Evolutionary conservation across 2,113 vertebrate genomes (phyloP).

Genomic region (Regulus satrapa): DNA sequence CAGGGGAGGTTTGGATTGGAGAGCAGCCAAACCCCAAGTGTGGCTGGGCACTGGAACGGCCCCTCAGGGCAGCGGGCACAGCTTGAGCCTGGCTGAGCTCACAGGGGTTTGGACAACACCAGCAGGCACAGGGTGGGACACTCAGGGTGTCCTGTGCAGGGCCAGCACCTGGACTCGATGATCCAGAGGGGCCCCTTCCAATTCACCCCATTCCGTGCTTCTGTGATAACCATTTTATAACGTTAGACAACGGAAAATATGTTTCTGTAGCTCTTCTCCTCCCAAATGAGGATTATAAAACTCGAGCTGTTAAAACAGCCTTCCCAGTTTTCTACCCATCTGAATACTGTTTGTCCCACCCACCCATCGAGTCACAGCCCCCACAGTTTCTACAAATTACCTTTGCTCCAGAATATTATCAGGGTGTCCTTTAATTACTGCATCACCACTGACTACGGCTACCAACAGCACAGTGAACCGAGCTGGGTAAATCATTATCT

Average conservation of each 20-base stretch:
- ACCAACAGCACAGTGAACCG: not conserved
- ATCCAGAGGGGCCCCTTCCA: not conserved
- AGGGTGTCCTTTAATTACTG: not conserved
- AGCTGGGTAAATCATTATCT: constrained; percentile 49
- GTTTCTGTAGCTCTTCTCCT: not conserved
- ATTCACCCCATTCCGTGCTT: not conserved
- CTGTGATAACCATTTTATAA: not conserved
- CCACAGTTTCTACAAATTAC: not conserved
- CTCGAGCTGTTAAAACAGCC: not conserved
- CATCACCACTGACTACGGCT: not conserved
- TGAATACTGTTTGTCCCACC: not conserved
- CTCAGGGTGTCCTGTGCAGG: not conserved
- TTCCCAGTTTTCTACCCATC: not conserved
- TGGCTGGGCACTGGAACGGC: not conserved
- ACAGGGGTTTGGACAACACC: not conserved
- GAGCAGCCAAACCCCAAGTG: not conserved
- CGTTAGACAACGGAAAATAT: not conserved
- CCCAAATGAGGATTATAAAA: not conserved
- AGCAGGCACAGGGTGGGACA: not conserved
- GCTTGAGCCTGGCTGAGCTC: not conserved
- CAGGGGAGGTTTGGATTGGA: not conserved
- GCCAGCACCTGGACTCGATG: not conserved
- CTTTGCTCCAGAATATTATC: not conserved
- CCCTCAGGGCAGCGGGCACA: not conserved
- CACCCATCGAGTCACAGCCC: not conserved